Conservation (phyloP, 2,797 vertebrate genomes). For the Cossypha heuglini region DNA sequence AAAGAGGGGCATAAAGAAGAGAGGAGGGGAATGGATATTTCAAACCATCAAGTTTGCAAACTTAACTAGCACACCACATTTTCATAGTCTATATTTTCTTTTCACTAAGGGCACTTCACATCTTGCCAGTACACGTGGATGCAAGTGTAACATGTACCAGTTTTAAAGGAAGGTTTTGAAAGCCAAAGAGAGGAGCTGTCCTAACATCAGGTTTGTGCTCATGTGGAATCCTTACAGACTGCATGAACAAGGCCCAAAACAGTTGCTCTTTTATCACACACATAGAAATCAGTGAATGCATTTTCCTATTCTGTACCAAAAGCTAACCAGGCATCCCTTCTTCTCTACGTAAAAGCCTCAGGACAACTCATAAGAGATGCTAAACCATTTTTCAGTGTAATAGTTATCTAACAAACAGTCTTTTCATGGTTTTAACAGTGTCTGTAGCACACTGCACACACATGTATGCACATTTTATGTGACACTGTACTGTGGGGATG, state of each 20-base stretch:
- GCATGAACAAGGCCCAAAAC: not conserved
- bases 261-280: not conserved
- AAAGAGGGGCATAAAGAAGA: not conserved
- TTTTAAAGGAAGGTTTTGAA: not conserved
- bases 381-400: not conserved
- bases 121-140: not conserved
- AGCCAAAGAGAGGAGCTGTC: not conserved
- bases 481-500: not conserved
- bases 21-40: not conserved
- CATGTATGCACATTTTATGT: rapidly evolving
- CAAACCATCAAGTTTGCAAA: not conserved
- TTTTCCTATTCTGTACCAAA: not conserved
- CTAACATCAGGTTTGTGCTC: not conserved
- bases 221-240: not conserved
- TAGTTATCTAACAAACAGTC: not conserved
- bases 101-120: not conserved
- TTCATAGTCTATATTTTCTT: not conserved
- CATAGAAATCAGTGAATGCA: not conserved
- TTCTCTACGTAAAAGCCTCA: not conserved
- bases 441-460: not conserved
- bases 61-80: not conserved
- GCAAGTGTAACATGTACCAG: not conserved
- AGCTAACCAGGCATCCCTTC: not conserved
- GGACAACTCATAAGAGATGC: not conserved
- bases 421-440: not conserved